These are phyloP conservation scores for Choristoneura fumiferana DNA, from an alignment of 1,140 invertebrate species.

Conservation along the genomic window DNA sequence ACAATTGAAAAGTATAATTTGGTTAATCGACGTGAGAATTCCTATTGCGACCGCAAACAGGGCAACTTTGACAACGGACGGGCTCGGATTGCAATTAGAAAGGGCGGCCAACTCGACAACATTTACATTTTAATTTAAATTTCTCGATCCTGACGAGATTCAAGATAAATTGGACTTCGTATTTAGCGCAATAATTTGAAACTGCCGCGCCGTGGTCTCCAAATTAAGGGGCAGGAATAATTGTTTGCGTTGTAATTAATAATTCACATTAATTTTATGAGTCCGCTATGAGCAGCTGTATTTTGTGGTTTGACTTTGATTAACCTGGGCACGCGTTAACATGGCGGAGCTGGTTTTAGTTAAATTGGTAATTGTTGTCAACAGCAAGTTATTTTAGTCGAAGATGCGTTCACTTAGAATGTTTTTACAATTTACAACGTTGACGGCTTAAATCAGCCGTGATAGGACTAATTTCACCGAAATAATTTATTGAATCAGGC, in stretches of 20 bases:
- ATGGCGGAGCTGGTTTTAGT: not conserved
- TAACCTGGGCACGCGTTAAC: not conserved
- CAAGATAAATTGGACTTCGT: constrained; percentile 66
- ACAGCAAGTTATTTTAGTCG: not conserved
- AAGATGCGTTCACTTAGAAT: not conserved
- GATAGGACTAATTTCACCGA: not conserved
- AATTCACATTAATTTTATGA: constrained; percentile 52
- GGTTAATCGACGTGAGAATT: constrained; percentile 23
- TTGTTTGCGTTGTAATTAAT: constrained; percentile 61
- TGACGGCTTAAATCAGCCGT: too few species aligned
- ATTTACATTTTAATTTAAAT: constrained; percentile 78
- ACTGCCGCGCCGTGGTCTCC: constrained; percentile 44
- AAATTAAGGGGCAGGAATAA: constrained; percentile 53
- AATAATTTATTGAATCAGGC: too few species aligned
- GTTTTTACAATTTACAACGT: not conserved
- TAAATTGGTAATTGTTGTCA: not conserved
- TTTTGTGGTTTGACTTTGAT: constrained; percentile 11
- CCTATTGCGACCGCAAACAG: constrained; percentile 22
- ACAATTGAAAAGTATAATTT: constrained; percentile 25
- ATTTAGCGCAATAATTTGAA: constrained; percentile 66
- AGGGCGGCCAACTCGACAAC: constrained; percentile 54
- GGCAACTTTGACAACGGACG: constrained; percentile 55
- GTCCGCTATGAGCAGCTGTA: constrained; percentile 5
- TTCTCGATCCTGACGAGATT: constrained; percentile 70
- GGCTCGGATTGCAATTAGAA: constrained; percentile 62